These are phyloP conservation scores for Silvanus unidentatus DNA, from an alignment of 2,888 invertebrate species.

Conservation along the genomic window DNA sequence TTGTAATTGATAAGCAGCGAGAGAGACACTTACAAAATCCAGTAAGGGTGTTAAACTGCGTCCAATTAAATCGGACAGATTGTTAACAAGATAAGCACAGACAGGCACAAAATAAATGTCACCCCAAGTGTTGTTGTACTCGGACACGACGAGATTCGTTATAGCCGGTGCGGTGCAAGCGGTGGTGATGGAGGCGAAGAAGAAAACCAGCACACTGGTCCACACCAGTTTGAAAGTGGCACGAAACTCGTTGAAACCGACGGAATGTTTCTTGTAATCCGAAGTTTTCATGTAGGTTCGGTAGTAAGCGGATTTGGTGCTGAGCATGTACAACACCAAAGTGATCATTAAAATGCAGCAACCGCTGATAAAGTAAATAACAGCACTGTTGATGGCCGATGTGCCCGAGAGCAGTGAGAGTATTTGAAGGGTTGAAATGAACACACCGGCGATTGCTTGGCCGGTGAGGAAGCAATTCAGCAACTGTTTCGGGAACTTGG, in stretches of 20 bases:
- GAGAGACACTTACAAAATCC: background rate
- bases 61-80: conserved; percentile 4
- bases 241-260: conserved; percentile 1
- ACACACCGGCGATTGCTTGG: conserved; percentile 9
- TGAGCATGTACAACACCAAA: background rate
- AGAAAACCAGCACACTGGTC: conserved; percentile 5
- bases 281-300: background rate
- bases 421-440: conserved; percentile 10
- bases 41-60: background rate
- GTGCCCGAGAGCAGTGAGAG: conserved; percentile 4
- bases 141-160: conserved; percentile 3
- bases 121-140: background rate
- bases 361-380: conserved; percentile 10
- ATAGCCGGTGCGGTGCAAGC: conserved; percentile 1
- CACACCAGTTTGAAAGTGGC: background rate
- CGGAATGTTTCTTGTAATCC: background rate
- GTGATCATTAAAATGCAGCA: conserved; percentile 6
- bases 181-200: background rate
- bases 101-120: conserved; percentile 8
- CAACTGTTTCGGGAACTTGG: conserved; percentile 10
- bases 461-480: conserved; percentile 7
- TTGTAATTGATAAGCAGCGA: background rate
- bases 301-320: conserved; percentile 1
- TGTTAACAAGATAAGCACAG: conserved; percentile 1
- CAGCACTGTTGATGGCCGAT: background rate